Percentiles rank a stretch among this genome's conserved stretches.
phyloP scores from a whole-genome alignment of 2,113 vertebrate species.

The Mixornis gularis region DNA sequence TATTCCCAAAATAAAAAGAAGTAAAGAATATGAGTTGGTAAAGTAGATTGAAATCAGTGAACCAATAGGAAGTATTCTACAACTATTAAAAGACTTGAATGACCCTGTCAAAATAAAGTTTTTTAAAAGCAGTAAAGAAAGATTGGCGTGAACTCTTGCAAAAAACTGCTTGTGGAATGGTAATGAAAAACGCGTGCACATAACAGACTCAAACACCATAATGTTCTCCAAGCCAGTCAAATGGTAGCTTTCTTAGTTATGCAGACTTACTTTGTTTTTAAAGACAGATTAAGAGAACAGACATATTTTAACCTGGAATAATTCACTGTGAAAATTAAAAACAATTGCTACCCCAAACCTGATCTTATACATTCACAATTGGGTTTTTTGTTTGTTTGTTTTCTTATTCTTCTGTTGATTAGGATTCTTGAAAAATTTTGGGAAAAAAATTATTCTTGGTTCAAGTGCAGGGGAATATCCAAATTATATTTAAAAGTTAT shows the following conservation, averaged over 20 bases:
- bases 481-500: not conserved
- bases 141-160: not conserved
- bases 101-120: not conserved
- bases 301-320: not conserved
- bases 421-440: not conserved
- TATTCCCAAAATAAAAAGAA: not conserved
- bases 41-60: not conserved
- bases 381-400: not conserved
- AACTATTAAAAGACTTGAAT: not conserved
- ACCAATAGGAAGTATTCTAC: not conserved
- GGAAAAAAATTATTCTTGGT: not conserved
- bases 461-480: not conserved
- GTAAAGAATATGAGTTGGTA: not conserved
- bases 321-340: not conserved
- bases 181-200: not conserved
- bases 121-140: not conserved
- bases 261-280: not conserved
- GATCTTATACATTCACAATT: not conserved
- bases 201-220: not conserved
- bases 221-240: not conserved
- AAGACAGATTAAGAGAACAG: not conserved
- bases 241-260: not conserved
- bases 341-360: not conserved
- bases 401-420: not conserved
- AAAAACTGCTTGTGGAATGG: not conserved